Percentiles rank a stretch among this genome's conserved stretches.
Evolutionary conservation across 2,797 vertebrate genomes (phyloP).

Genomic region (Streptopelia turtur): DNA sequence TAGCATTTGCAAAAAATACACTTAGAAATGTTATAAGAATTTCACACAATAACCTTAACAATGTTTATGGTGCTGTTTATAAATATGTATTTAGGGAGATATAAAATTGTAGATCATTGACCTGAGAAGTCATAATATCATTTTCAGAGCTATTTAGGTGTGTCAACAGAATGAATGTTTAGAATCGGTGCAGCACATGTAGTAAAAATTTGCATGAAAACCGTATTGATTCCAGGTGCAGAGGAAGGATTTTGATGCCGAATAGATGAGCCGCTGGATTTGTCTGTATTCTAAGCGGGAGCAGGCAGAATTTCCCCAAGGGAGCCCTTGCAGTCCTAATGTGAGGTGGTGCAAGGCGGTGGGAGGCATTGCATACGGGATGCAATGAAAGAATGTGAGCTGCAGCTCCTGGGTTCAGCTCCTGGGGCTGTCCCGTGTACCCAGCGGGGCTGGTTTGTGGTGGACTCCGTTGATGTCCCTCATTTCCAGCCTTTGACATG

Average conservation of each 20-base stretch:
- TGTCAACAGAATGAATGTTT: constrained; percentile 1
- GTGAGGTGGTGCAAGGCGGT: neutral
- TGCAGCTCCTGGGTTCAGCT: neutral
- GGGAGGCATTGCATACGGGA: neutral
- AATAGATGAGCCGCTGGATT: neutral
- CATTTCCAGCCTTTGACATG: neutral
- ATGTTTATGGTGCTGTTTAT: constrained; percentile 32
- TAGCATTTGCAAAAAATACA: neutral
- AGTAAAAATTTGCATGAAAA: constrained; percentile 54
- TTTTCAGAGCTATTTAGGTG: constrained; percentile 40
- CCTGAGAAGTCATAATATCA: neutral
- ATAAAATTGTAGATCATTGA: constrained; percentile 48
- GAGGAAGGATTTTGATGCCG: neutral
- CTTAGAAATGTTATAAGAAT: neutral
- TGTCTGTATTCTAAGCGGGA: neutral
- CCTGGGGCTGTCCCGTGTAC: neutral
- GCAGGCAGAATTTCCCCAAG: neutral
- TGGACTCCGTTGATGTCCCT: neutral
- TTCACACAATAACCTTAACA: neutral
- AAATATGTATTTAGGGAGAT: constrained; percentile 38
- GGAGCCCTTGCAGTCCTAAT: neutral
- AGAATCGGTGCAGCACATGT: neutral
- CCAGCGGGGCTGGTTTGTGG: fast-evolving
- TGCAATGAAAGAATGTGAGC: fast-evolving
- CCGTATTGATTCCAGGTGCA: neutral